Evolutionary conservation across 2,888 invertebrate genomes (phyloP), one percentile per base, ranked within the genome.

Genomic region (Ptilodon capucinus): DNA sequence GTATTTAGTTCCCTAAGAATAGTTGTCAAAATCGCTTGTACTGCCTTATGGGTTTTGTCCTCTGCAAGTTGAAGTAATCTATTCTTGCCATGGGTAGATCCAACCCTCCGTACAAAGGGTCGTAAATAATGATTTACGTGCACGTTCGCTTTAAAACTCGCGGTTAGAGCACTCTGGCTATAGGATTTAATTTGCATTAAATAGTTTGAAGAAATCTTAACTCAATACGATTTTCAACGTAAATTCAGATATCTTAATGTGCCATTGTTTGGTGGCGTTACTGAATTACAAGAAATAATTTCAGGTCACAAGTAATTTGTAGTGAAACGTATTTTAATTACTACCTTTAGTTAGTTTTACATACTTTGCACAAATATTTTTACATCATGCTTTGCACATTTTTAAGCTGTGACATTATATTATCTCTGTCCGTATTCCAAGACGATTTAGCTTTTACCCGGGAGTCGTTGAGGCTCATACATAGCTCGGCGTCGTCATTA

Each of bases 81-180:
- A 76, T 80, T 84, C 79, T 81, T 67, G 64, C 60, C 55, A 65
- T 64, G 69, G 71, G 79, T 19, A 78, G 65, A 70, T 69, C 56
- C 58, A 68, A 76, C 81, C 25, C 62, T 55, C 55, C 51, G 48
- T 57, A 79, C 81, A 84, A 83, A 84, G 79, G 79, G 72, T 68
- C 78, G 72, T 86, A 84, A 85, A 82, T 55, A 59, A 82, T 86
- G 81, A 86, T 87, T 88, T 87, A 88, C 74, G 76, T 67, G 71
- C 54, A 54, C 72, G 71, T 78, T 60, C 35, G 63, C 59, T 71
- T 68, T 64, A 54, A 68, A 72, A 68, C 59, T 49, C 54, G 67
- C 45, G 70, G 72, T 71, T 63, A 49, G 49, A 34, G 17, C 7
- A 34, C 14, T 16, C 34, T 2, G 16, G 3, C 34, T 7, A 9